These are phyloP conservation scores for Hirtodrosophila histrioides DNA, from an alignment of 2,888 invertebrate species.

Conservation along the genomic window DNA sequence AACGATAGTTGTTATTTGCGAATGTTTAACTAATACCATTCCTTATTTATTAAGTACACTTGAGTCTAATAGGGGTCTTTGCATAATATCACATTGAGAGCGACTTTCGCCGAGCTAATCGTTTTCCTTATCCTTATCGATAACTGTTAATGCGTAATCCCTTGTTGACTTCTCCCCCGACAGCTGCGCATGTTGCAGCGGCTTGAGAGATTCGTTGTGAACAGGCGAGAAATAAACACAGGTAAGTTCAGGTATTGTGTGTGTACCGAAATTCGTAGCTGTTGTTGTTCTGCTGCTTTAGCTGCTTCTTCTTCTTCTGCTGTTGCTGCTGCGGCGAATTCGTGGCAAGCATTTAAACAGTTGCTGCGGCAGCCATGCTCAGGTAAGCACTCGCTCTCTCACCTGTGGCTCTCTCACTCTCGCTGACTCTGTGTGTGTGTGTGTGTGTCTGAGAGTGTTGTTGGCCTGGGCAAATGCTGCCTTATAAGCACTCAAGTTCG, in stretches of 20 bases:
- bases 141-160: slow-evolving; percentile 39
- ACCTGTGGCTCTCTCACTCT: slow-evolving; percentile 25
- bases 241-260: slow-evolving; percentile 37
- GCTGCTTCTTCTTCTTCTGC: not conserved
- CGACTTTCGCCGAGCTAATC: not conserved
- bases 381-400: slow-evolving; percentile 53
- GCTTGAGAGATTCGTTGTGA: slow-evolving; percentile 51
- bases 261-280: slow-evolving; percentile 55
- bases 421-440: slow-evolving; percentile 1
- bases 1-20: too few relatives aligned
- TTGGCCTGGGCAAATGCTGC: slow-evolving; percentile 56
- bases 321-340: slow-evolving; percentile 62
- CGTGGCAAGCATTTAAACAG: slow-evolving; percentile 43
- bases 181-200: slow-evolving; percentile 46
- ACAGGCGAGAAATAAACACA: slow-evolving; percentile 23
- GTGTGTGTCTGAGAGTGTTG: slow-evolving; percentile 39
- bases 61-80: too few relatives aligned
- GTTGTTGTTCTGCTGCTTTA: slow-evolving; percentile 28
- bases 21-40: too few relatives aligned
- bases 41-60: too few relatives aligned
- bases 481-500: slow-evolving; percentile 75
- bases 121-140: slow-evolving; percentile 15
- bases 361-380: slow-evolving; percentile 46
- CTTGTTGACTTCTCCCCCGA: slow-evolving; percentile 38
- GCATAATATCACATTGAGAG: slow-evolving; percentile 1